Conservation (phyloP, 2,888 invertebrate species). For the Bruchidius siliquastri region DNA sequence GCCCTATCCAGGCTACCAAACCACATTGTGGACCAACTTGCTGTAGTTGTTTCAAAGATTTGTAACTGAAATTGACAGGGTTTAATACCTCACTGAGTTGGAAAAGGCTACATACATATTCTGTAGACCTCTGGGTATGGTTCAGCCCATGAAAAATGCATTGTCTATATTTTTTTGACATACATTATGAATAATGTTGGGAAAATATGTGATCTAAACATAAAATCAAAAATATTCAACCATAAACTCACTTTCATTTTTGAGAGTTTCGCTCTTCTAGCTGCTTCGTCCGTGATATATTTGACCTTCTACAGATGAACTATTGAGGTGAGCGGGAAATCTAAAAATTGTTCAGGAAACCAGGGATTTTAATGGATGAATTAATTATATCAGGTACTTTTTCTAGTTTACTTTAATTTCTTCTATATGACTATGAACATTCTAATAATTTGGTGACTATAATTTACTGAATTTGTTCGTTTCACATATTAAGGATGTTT, state of each 20-base stretch:
- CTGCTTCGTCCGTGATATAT: not conserved
- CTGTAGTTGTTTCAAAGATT: slow-evolving; percentile 29
- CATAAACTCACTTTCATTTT: not conserved
- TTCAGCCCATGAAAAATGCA: slow-evolving; percentile 56
- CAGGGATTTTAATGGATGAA: slow-evolving; percentile 67
- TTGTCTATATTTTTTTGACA: slow-evolving; percentile 3
- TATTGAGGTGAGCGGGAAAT: slow-evolving; percentile 30
- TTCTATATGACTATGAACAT: too few relatives aligned
- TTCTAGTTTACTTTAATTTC: not conserved
- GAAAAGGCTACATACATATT: slow-evolving; percentile 55
- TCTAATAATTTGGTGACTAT: too few relatives aligned
- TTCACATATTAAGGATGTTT: too few relatives aligned
- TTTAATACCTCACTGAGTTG: slow-evolving; percentile 50
- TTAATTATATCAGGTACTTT: slow-evolving; percentile 60
- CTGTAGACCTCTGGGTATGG: slow-evolving; percentile 54
- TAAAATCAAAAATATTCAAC: not conserved
- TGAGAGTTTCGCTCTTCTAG: not conserved
- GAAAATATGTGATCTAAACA: not conserved
- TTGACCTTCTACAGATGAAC: slow-evolving; percentile 1
- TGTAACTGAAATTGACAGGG: slow-evolving; percentile 49
- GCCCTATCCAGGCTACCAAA: slow-evolving; percentile 66
- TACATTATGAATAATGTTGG: not conserved
- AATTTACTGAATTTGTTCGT: too few relatives aligned
- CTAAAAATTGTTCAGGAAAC: slow-evolving; percentile 59
- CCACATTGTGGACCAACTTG: slow-evolving; percentile 78